These are phyloP conservation scores for Diuraphis noxia DNA, from an alignment of 1,140 invertebrate species.

Conservation along the genomic window DNA sequence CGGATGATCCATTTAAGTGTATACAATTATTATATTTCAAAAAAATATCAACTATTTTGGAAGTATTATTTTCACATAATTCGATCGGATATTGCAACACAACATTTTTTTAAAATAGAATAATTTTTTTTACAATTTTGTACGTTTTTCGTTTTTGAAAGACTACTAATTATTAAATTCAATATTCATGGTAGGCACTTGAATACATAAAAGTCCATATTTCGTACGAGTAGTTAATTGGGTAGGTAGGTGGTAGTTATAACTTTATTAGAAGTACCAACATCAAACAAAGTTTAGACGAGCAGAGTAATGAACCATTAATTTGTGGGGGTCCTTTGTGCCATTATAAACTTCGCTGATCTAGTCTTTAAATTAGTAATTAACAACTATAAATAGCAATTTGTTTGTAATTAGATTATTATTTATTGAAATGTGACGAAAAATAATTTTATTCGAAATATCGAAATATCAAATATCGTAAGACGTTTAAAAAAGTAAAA, in stretches of 20 bases:
- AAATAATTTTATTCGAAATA: not conserved
- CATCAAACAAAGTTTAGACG: not conserved
- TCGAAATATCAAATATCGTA: not conserved
- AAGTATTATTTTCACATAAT: not conserved
- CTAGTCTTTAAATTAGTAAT: not conserved
- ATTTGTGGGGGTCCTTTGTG: too few relatives aligned
- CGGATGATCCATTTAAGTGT: not conserved
- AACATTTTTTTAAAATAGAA: too few relatives aligned
- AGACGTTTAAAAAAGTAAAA: not conserved
- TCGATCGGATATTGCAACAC: not conserved
- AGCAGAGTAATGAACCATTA: too few relatives aligned
- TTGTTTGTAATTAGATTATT: not conserved
- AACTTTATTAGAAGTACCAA: not conserved
- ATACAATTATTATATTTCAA: not conserved
- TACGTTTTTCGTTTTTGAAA: not conserved
- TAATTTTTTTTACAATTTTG: not conserved
- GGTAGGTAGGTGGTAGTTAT: too few relatives aligned
- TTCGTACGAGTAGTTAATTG: not conserved
- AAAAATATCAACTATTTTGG: not conserved
- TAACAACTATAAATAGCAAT: not conserved
- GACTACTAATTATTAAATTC: not conserved
- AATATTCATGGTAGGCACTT: not conserved
- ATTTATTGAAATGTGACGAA: not conserved
- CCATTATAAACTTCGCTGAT: not conserved
- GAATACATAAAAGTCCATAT: not conserved